These are phyloP conservation scores for Bettongia penicillata DNA, from an alignment of 2,113 vertebrate genomes.

Conservation along the genomic window DNA sequence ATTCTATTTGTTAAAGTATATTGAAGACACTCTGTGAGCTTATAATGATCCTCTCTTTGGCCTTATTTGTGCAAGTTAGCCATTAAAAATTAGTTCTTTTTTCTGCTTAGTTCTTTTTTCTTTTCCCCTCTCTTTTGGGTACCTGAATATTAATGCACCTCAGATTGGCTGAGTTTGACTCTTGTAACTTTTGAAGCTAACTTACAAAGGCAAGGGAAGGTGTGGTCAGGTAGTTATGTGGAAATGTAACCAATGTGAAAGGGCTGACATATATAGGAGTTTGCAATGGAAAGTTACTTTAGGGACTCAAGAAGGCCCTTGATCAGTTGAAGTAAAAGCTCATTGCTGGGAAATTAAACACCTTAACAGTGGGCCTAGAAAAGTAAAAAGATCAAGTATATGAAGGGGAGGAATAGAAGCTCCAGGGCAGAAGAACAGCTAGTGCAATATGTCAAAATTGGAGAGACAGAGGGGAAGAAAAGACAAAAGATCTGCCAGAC, in stretches of 20 bases:
- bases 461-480: background rate
- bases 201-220: background rate
- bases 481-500: background rate
- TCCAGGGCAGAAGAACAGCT: background rate
- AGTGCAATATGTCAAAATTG: background rate
- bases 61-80: slow-evolving; percentile 51
- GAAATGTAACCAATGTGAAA: background rate
- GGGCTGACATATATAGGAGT: background rate
- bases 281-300: background rate
- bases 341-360: background rate
- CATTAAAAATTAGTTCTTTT: slow-evolving; percentile 46
- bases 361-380: background rate
- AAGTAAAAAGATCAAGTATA: background rate
- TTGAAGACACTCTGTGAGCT: background rate
- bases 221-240: background rate
- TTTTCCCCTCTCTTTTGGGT: background rate
- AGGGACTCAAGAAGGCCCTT: background rate
- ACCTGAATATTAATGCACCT: background rate
- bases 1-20: background rate
- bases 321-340: background rate
- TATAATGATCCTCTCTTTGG: background rate
- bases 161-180: background rate
- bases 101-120: background rate
- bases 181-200: background rate
- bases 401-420: background rate